These are phyloP conservation scores for Hipposideros larvatus DNA, from an alignment of 2,797 vertebrate genomes.

Conservation along the genomic window DNA sequence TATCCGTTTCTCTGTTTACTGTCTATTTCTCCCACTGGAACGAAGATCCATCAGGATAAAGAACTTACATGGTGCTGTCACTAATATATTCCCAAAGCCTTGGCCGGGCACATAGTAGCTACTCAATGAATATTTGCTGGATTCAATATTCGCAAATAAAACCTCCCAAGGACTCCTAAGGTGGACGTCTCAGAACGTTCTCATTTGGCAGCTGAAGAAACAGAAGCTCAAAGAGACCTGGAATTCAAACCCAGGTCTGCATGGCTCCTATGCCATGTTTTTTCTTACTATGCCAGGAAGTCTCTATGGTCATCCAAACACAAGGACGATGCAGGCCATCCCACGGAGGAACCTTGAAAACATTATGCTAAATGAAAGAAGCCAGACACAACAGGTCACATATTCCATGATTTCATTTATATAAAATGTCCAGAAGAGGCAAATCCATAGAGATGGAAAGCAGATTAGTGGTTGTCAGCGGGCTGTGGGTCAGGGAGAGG, in stretches of 20 bases:
- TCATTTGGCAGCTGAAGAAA: background rate
- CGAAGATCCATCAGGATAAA: background rate
- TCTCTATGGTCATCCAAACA: background rate
- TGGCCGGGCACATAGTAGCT: background rate
- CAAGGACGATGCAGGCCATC: background rate
- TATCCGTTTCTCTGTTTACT: background rate
- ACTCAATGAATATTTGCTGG: background rate
- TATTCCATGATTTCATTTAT: background rate
- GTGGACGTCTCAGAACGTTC: background rate
- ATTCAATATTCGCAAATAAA: background rate
- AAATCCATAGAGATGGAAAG: background rate
- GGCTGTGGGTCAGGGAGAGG: background rate
- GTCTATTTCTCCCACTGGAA: background rate
- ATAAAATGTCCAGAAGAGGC: background rate
- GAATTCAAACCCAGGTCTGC: background rate
- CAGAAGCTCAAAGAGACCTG: background rate
- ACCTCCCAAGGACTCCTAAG: background rate
- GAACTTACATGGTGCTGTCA: background rate
- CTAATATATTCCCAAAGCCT: background rate
- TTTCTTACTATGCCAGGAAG: background rate
- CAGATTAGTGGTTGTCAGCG: background rate
- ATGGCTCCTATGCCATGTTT: background rate
- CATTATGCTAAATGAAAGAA: background rate
- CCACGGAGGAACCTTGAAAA: background rate
- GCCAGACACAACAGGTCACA: background rate